phyloP scores from a whole-genome alignment of 2,113 vertebrate species.

The Galbula dea region DNA sequence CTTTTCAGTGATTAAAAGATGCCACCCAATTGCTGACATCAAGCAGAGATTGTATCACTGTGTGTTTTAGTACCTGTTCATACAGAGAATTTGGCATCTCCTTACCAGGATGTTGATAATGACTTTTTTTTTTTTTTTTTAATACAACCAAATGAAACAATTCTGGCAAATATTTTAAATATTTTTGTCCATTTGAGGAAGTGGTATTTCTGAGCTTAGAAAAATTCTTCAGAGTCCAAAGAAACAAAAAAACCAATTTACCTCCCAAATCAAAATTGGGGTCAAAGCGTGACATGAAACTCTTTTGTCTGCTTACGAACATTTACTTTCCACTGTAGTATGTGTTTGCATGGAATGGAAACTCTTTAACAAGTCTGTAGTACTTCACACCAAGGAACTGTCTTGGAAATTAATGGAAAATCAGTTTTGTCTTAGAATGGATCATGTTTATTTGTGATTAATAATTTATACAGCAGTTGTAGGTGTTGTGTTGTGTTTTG shows the following conservation, averaged over 20 bases:
- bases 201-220: neutral
- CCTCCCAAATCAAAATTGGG: neutral
- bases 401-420: neutral
- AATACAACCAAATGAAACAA: too few relatives aligned
- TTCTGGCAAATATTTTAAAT: constrained; percentile 6
- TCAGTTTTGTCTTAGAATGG: neutral
- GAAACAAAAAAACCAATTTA: neutral
- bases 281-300: neutral
- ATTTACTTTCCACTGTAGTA: neutral
- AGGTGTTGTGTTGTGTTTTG: neutral
- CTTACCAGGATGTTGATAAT: neutral
- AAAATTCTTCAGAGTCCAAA: neutral
- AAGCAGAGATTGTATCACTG: constrained; percentile 9
- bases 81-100: neutral
- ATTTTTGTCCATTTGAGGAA: neutral
- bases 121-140: too few relatives aligned
- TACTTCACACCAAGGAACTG: neutral
- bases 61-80: neutral
- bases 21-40: constrained; percentile 28
- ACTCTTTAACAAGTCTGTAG: neutral
- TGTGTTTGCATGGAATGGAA: neutral
- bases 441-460: neutral
- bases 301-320: neutral
- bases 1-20: constrained; percentile 49
- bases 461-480: neutral